Evolutionary conservation across 1,140 invertebrate species (phyloP).

Genomic region (Platyura marginata): DNA sequence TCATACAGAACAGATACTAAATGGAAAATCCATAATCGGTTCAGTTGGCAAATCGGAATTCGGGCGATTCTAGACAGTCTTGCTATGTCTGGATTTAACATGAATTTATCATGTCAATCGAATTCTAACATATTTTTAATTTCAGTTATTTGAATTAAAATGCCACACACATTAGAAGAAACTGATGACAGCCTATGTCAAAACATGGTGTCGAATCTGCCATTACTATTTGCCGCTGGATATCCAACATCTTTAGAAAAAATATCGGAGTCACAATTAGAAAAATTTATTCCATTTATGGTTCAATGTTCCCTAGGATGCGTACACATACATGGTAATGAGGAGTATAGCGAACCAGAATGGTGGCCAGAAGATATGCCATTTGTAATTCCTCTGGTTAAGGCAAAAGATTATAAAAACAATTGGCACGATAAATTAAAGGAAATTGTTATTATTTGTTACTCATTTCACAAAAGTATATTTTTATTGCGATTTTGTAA

Average conservation of each 20-base stretch:
- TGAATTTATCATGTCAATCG: no score
- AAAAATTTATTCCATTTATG: conserved; percentile 53
- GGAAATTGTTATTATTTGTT: conserved; percentile 46
- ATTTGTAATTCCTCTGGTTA: conserved; percentile 39
- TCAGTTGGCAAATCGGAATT: no score
- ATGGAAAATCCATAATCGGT: no score
- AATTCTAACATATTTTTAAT: no score
- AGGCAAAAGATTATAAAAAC: conserved; percentile 25
- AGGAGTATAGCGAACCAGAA: conserved; percentile 29
- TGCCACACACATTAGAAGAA: no score
- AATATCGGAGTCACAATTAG: conserved; percentile 37
- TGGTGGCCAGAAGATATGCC: conserved; percentile 49
- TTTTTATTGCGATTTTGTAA: conserved; percentile 51
- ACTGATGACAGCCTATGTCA: no score
- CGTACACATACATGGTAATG: conserved; percentile 29
- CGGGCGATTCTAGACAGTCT: no score
- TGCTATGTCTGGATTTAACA: no score
- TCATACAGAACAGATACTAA: no score
- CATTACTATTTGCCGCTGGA: conserved; percentile 45
- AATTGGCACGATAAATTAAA: conserved; percentile 41
- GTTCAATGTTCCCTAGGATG: conserved; percentile 51
- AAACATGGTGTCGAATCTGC: conserved; percentile 31
- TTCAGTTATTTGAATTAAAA: no score
- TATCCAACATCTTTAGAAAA: conserved; percentile 44
- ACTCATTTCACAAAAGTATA: conserved; percentile 48